Evolutionary conservation across 2,888 invertebrate species (phyloP), one percentile per base, ranked within the genome.

Genomic region (Rosalia funebris): DNA sequence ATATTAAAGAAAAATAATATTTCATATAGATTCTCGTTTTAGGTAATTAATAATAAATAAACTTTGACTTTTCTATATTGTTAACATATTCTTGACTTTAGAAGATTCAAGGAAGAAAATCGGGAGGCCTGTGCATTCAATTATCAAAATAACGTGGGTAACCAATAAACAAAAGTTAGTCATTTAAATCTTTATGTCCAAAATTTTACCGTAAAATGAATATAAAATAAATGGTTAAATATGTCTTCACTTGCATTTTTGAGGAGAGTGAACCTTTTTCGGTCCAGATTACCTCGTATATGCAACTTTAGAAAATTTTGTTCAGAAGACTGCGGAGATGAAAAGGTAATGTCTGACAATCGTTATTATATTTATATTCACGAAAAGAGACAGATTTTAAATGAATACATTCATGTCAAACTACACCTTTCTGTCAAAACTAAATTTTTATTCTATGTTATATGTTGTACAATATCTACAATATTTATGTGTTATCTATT

Each of bases 131-230:
- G 31, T 32, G 53, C 42, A 42, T 53, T 32, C 53, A 53, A 53
- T 12, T 42, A 25, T 53, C 53, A 53, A 53, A 42, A 41, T 39
- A 53, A 62, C 60, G 55, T 53, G 50, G 60, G 66, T 60, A 63
- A 64, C 66, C 57, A 60, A 62, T 62, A 64, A 67, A 67, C 66
- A 67, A 64, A 47, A 42, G 54, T 53, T 46, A 36, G 42, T 48
- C 41, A 52, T 57, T 61, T 60, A 48, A 42, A 60, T 67, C 57
- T 62, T 62, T 58, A 46, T 63, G 61, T 62, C 63, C 70, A 60
- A 75, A 75, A 74, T 72, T 73, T 65, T 71, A 58, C 45, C 55
- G 60, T 60, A 60, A 66, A 62, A 69, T 66, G 60, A 53, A 53
- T 64, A 61, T 62, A 63, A 64, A 57, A 63, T 53, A 59, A 60